phyloP scores from a whole-genome alignment of 2,797 vertebrate species.

The Glyptemys insculpta region DNA sequence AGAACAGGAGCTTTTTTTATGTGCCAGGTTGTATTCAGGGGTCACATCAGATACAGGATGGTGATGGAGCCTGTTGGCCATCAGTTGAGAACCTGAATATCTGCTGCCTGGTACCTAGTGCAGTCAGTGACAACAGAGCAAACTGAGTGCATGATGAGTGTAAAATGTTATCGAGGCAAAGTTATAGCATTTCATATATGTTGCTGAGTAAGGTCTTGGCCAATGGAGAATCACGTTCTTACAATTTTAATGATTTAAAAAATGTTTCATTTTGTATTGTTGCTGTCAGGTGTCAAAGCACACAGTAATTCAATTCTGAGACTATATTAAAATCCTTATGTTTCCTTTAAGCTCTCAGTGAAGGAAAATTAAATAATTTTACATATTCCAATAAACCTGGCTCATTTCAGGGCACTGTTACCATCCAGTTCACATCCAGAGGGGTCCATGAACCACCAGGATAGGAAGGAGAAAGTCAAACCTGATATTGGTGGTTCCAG shows the following conservation, averaged over 20 bases:
- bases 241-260: neutral
- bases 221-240: conserved; percentile 35
- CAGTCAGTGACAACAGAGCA: neutral
- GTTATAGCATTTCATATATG: neutral
- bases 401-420: rapidly evolving
- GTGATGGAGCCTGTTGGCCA: neutral
- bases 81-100: neutral
- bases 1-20: neutral
- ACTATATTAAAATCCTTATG: conserved; percentile 24
- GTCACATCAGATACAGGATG: neutral
- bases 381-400: rapidly evolving
- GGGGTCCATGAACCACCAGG: neutral
- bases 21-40: neutral
- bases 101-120: neutral
- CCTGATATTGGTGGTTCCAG: neutral
- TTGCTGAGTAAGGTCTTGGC: conserved; percentile 7
- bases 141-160: neutral
- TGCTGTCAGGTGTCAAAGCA: conserved; percentile 45
- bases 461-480: neutral
- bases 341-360: conserved; percentile 14
- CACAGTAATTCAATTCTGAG: conserved; percentile 41
- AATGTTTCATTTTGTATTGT: conserved; percentile 54
- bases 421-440: neutral
- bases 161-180: neutral
- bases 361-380: neutral